Base-by-base conservation (phyloP, 2,797 vertebrate genomes). In the Odontamblyopus lacepedii region DNA sequence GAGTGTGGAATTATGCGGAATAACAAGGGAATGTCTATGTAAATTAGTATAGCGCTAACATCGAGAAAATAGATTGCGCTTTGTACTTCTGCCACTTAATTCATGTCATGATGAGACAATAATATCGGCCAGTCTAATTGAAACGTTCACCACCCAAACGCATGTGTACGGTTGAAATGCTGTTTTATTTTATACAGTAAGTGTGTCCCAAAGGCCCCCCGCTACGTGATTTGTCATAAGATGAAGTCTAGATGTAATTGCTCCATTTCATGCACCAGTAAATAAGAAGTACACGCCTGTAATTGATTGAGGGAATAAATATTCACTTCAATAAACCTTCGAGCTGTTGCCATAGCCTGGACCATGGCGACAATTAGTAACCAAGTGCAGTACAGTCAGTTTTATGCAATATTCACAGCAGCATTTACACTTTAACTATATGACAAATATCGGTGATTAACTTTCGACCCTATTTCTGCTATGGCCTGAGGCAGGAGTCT, bases 211-310 rank as follows among this genome's bases (percentile, higher is more conserved):
- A 78, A 85, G 74, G 83, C 77, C 71, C 70, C 76, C 61, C 67
- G 62, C 73, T 72, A n/a, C 77, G 65, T 64, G 71, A 78, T 79
- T 73, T 74, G 75, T 87, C 70, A 74, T 79, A 68, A 85, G 82
- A 83, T 82, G 75, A 84, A 70, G 80, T 64, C 74, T 83, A 75
- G 72, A 80, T 78, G 72, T 89, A 85, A 86, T 78, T 73, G 75
- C 76, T 69, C 75, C 48, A 83, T 87, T 88, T 88, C 78, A 87
- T 77, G 79, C 83, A 83, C 88, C 78, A 78, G 57, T 68, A 67
- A 68, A 78, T 77, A 78, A 69, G 69, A 80, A 68, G 74, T 62
- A 81, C 59, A 78, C 67, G 69, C 77, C 70, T 48, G 70, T 83
- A 80, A 85, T 83, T 84, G 78, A 86, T 88, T 79, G 72, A 64